Percentiles rank a stretch among this genome's conserved stretches.
Evolutionary conservation across 2,888 invertebrate genomes (phyloP).

Genomic region (Lordiphosa fenestrarum): DNA sequence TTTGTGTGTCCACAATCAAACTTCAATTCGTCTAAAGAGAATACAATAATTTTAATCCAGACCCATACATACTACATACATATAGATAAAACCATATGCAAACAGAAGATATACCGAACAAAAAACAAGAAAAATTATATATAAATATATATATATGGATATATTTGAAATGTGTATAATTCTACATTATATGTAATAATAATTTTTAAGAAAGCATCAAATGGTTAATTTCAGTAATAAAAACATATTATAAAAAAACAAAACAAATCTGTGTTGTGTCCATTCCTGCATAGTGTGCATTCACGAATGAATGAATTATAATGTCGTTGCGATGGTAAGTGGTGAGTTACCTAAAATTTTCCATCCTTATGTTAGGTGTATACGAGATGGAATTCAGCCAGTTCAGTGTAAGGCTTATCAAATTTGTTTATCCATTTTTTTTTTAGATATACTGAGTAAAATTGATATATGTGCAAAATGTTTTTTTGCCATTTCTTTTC

Average conservation of each 20-base stretch:
- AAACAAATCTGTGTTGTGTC: slow-evolving; percentile 1
- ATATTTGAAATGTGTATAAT: slow-evolving; percentile 37
- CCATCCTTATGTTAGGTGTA: no score
- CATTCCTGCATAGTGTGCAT: no score
- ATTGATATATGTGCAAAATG: no score
- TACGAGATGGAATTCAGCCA: no score
- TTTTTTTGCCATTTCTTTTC: no score
- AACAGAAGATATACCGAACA: slow-evolving; percentile 20
- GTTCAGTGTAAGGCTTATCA: no score
- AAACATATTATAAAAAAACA: slow-evolving; percentile 48
- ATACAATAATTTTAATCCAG: slow-evolving; percentile 53
- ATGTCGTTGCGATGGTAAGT: no score
- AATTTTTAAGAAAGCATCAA: slow-evolving; percentile 54
- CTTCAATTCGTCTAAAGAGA: slow-evolving; percentile 65
- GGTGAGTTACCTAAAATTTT: no score
- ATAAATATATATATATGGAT: slow-evolving; percentile 31
- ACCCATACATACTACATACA: slow-evolving; percentile 20
- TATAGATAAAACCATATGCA: slow-evolving; percentile 13
- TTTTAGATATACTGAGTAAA: no score
- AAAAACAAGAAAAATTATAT: slow-evolving; percentile 41
- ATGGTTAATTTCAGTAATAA: slow-evolving; percentile 69
- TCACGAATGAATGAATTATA: no score
- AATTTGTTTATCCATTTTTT: no score
- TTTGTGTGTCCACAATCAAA: slow-evolving; percentile 65
- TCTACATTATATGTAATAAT: slow-evolving; percentile 46